Evolutionary conservation across 2,888 invertebrate species (phyloP).

Genomic region (Drosophila suboccidentalis): DNA sequence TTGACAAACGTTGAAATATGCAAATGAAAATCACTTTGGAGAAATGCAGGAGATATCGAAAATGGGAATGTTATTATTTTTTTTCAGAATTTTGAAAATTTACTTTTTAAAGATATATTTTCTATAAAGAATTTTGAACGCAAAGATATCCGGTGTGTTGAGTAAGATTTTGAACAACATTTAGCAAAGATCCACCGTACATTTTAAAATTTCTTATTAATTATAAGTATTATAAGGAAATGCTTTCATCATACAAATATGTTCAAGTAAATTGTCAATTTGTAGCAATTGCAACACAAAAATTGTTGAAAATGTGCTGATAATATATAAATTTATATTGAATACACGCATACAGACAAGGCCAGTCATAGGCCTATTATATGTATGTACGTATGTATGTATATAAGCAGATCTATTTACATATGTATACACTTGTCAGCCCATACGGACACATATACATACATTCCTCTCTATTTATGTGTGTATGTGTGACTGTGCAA

Average conservation of each 20-base stretch:
- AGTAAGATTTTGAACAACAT: no score
- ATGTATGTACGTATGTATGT: constrained; percentile 25
- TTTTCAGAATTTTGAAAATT: background rate
- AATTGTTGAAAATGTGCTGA: constrained; percentile 46
- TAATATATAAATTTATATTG: constrained; percentile 47
- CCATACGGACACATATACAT: background rate
- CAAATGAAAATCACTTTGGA: background rate
- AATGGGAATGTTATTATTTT: background rate
- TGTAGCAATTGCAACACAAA: constrained; percentile 59
- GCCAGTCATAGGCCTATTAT: constrained; percentile 18
- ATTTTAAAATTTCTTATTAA: constrained; percentile 6
- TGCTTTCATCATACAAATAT: constrained; percentile 7
- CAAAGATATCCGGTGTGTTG: no score
- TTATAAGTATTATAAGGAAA: background rate
- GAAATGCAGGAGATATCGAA: background rate
- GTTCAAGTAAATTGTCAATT: constrained; percentile 42
- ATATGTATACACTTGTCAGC: constrained; percentile 26
- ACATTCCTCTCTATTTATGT: background rate
- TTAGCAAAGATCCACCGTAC: background rate
- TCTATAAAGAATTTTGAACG: background rate
- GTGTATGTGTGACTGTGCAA: constrained; percentile 17
- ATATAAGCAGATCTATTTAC: constrained; percentile 35
- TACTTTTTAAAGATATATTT: no score
- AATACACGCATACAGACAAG: constrained; percentile 27
- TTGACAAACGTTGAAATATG: constrained; percentile 20